A percentile compares a stretch with the other conserved stretches of the same genome.
Evolutionary conservation across 2,797 vertebrate species (phyloP).

Genomic region (Mormyrus hasselquistii): DNA sequence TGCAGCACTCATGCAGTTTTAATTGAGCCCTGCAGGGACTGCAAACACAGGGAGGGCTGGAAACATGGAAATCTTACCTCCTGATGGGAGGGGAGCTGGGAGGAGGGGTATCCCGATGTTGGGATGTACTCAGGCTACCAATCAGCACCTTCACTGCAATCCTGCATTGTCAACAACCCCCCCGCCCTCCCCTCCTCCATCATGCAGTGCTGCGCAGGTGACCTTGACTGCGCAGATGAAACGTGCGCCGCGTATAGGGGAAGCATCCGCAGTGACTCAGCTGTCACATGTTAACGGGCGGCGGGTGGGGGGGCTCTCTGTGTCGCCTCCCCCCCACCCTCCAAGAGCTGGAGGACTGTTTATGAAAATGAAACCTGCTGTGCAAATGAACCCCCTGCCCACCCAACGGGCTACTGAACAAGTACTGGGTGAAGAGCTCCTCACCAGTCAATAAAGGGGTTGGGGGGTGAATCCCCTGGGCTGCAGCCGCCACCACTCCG

Average conservation of each 20-base stretch:
- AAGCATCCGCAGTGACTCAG: no score
- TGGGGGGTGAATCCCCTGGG: not conserved
- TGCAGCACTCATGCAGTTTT: conserved; percentile 44
- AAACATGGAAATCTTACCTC: not conserved
- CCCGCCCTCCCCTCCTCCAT: not conserved
- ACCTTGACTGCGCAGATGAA: conserved; percentile 8
- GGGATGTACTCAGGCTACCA: not conserved
- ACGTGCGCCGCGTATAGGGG: not conserved
- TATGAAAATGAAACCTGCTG: not conserved
- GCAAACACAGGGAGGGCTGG: not conserved
- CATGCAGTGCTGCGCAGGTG: not conserved
- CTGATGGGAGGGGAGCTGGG: not conserved
- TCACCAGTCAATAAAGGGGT: not conserved
- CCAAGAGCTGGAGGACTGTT: not conserved
- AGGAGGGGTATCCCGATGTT: not conserved
- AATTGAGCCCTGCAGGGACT: conserved; percentile 39
- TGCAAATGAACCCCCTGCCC: not conserved
- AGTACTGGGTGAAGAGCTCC: not conserved
- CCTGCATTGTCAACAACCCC: not conserved
- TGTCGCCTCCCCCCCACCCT: not conserved
- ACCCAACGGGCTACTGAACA: not conserved
- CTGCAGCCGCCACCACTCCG: not conserved
- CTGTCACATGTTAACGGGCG: not conserved
- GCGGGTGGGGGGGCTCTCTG: not conserved
- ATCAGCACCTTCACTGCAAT: not conserved